Evolutionary conservation across 2,797 vertebrate species (phyloP), one percentile per base, ranked within the genome.

Genomic region (Schizopygopsis malacanthus): DNA sequence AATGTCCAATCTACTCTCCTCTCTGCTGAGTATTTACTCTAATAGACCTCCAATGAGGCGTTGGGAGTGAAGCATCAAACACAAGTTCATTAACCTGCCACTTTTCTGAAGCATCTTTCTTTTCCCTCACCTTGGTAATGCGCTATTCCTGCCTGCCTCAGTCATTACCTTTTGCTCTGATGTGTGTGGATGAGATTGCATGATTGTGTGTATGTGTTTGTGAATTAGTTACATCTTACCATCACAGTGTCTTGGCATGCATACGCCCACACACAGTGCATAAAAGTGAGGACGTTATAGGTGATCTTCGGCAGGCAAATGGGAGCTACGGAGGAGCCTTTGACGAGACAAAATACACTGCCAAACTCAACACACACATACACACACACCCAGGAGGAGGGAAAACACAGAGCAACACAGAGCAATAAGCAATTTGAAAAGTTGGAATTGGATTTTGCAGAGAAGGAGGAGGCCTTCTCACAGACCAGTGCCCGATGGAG

Each of bases 391-490:
- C 88, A 89, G 82, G 72, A 89, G 85, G 86, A 91, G 82, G 82
- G 88, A 73, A 82, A 89, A 88, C 90, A 87, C 89, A 92, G 87
- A 89, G 89, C 93, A 90, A 91, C 90, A 87, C 89, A 92, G 87
- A 89, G 89, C 93, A 90, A 91, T 92, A 94, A 92, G 92, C 92
- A 95, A 94, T 95, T 94, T 93, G 89, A 92, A 89, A 91, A 92
- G 90, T 91, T 94, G 92, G 91, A 96, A 95, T 95, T 95, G 95
- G 94, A 94, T 95, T 94, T 93, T 92, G 91, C 91, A 92, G 92
- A 92, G 88, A 90, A 91, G 90, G 92, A 91, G 91, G 92, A 91
- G 92, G 93, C 92, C 88, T 94, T 94, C 95, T 95, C 94, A 95
- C 92, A 94, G 94, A 95, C 94, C 93, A 94, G 93, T 93, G 92